These are phyloP conservation scores for Brachionus rubens DNA, from an alignment of 1,140 invertebrate species.

Conservation along the genomic window DNA sequence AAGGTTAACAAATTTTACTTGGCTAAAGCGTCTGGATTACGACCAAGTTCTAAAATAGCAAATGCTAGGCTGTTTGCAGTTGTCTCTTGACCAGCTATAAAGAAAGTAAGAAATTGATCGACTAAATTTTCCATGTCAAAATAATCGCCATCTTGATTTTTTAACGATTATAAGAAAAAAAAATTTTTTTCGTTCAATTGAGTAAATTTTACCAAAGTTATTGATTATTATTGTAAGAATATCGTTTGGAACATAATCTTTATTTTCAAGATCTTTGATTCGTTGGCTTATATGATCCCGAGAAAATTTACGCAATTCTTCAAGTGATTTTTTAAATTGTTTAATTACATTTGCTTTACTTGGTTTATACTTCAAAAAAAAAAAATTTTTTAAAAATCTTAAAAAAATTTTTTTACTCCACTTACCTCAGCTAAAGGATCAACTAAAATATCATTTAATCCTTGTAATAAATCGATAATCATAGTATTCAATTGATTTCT, in stretches of 20 bases:
- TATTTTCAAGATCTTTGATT: slow-evolving; percentile 12
- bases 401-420: neutral
- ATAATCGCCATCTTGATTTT: neutral
- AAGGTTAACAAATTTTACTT: neutral
- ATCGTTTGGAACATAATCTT: slow-evolving; percentile 5
- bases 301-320: slow-evolving; percentile 1
- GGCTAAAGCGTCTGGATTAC: neutral
- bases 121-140: slow-evolving; percentile 27
- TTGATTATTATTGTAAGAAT: slow-evolving; percentile 23
- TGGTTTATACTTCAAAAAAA: neutral
- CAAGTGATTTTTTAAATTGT: neutral
- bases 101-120: slow-evolving; percentile 44
- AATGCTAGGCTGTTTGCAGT: slow-evolving; percentile 14
- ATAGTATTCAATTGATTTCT: slow-evolving; percentile 15
- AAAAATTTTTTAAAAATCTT: neutral
- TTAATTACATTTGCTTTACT: neutral
- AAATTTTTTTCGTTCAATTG: neutral
- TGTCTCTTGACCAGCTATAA: slow-evolving; percentile 45
- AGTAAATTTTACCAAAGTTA: slow-evolving; percentile 8
- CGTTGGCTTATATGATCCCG: neutral
- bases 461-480: neutral
- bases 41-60: slow-evolving; percentile 24
- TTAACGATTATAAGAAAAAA: too few species aligned
- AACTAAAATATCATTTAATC: neutral
- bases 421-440: slow-evolving; percentile 14